These are phyloP conservation scores for Salmo trutta DNA, from an alignment of 2,797 vertebrate genomes.

Conservation along the genomic window DNA sequence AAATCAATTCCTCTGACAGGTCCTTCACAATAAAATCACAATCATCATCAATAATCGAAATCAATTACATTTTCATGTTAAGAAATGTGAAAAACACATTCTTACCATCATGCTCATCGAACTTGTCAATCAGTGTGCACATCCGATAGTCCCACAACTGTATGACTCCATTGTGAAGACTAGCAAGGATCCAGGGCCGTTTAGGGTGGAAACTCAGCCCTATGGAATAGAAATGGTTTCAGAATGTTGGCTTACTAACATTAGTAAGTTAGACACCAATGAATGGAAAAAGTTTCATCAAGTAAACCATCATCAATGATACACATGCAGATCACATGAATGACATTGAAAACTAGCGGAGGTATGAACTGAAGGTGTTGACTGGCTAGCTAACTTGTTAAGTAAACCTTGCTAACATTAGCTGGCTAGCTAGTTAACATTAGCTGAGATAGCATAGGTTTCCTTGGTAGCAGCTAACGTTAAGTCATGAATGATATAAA, in stretches of 20 bases:
- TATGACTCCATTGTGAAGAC: constrained; percentile 95
- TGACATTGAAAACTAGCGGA: too few relatives aligned
- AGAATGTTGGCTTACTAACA: neutral
- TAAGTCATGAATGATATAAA: neutral
- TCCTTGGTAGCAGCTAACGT: neutral
- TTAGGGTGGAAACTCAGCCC: constrained; percentile 96
- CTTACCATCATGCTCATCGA: constrained; percentile 95
- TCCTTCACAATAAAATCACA: constrained; percentile 67
- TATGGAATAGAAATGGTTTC: constrained; percentile 48
- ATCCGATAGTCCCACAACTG: constrained; percentile 98
- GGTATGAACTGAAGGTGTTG: too few relatives aligned
- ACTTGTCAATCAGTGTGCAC: constrained; percentile 98
- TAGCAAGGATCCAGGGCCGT: constrained; percentile 94
- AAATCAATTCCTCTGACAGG: constrained; percentile 96
- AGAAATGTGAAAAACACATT: neutral
- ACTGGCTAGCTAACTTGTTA: too few relatives aligned
- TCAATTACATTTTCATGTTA: neutral
- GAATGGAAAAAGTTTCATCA: too few relatives aligned
- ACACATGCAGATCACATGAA: too few relatives aligned
- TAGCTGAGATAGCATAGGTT: neutral
- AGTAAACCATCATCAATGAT: too few relatives aligned
- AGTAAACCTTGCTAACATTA: too few relatives aligned
- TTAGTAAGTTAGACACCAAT: too few relatives aligned
- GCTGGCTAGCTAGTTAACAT: too few relatives aligned
- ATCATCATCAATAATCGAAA: neutral